Evolutionary conservation across 2,797 vertebrate genomes (phyloP), one percentile per base, ranked within the genome.

Genomic region (Hippoglossus hippoglossus): DNA sequence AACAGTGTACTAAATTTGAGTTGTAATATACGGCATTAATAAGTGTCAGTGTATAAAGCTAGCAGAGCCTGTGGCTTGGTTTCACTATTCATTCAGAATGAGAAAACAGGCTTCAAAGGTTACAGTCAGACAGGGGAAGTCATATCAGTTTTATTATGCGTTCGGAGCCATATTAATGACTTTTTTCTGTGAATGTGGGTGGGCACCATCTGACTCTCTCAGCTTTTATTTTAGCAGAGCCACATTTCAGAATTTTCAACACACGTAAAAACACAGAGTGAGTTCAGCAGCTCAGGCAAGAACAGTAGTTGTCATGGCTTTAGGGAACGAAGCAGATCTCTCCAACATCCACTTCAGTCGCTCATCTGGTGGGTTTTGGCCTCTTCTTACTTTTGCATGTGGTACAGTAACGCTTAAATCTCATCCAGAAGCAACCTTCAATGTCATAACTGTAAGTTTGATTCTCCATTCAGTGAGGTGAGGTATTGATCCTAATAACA

Each of bases 41-140:
- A 84, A 84, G 86, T 77, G 80, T 87, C 85, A 77, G 78, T 31
- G 70, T 71, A 79, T 83, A 89, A 88, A 86, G 79, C 79, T 73
- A 12, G 47, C 12, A 0, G 60, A 66, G 82, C 86, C 82, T 67
- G 54, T 79, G 71, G 83, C 70, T 56, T 36, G 31, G 51, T 67
- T 72, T 67, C 47, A 66, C 52, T 71, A 62, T 81, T 82, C 49
- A 47, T 52, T 81, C 51, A 55, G 75, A 81, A 79, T 76, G 56
- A 80, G 62, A 59, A 78, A 82, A 72, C 72, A 66, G 63, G 57
- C 52, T 72, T 76, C 16, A 89, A 90, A 91, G 82, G 90, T 90
- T 85, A 85, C 67, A 22, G 41, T 61, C 73, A 76, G 49, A 82
- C 67, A 74, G 25, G 8, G 6, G 52, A 63, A 67, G 66, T 67